Base-by-base conservation (phyloP, 2,113 vertebrate species). In the Cyprichromis sp. region DNA sequence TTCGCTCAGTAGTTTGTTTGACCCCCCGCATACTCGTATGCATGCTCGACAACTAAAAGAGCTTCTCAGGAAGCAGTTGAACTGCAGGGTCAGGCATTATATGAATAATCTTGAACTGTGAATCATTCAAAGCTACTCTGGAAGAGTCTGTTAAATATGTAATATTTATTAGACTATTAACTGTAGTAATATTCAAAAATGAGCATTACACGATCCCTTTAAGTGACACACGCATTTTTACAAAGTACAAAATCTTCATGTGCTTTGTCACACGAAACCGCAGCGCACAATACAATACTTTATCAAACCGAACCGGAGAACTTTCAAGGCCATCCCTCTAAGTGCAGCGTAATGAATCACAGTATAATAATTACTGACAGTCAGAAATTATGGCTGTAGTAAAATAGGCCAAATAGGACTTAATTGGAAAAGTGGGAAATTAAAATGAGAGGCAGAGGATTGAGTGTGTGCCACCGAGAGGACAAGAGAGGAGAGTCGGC, bases 371-470 rank as follows among this genome's bases (percentile, higher is more conserved):
- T 57, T 55, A 73, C 82, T 66, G 68, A 68, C 13, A 81, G 42
- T 76, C 11, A 17, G 19, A 68, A 79, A 34, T 79, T 10, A 87
- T 61, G 4, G 50, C 36, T 38, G 24, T 17, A 11, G 52, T 85
- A 40, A 54, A 83, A 83, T 3, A 73, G 34, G 81, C 36, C n/a
- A 17, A 47, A 82, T 52, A 45, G 59, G 52, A 42, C 29, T 52
- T 78, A 84, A 54, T 34, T 55, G 59, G 36, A 86, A 88, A 85
- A 84, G 57, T 82, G 86, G 71, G 31, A 73, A 53, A 54, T 63
- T 45, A 71, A 59, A 59, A 42, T 42, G 24, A 85, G 12, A 80
- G 8, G 53, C 26, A 78, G 45, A 50, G 71, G 71, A 86, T 53
- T 40, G 36, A 36, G 61, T 80, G 57, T 54, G 34, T 84, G 26